These are phyloP conservation scores for Serranus cabrilla DNA, from an alignment of 2,797 vertebrate genomes.

Conservation along the genomic window DNA sequence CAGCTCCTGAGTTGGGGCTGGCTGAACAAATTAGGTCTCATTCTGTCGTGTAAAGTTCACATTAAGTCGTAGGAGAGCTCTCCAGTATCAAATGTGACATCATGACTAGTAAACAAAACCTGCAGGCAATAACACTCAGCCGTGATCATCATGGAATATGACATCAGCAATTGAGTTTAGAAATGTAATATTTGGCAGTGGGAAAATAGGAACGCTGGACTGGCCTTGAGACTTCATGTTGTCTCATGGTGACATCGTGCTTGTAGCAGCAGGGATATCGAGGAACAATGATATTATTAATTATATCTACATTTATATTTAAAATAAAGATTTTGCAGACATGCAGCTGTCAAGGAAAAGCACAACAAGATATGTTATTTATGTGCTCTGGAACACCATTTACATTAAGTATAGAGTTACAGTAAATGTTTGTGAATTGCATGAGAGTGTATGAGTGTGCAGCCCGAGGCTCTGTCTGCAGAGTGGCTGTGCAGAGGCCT, in stretches of 20 bases:
- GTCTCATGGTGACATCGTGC: constrained; percentile 13
- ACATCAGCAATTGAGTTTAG: constrained; percentile 82
- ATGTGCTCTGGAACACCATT: constrained; percentile 1
- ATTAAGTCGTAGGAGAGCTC: constrained; percentile 78
- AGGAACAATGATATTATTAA: constrained; percentile 12
- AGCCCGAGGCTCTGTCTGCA: constrained; percentile 69
- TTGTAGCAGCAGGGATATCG: not conserved
- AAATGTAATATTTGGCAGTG: constrained; percentile 77
- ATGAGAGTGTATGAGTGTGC: constrained; percentile 11
- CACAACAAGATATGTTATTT: not conserved
- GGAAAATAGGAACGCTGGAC: constrained; percentile 56
- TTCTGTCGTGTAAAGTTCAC: constrained; percentile 84
- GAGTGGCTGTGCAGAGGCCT: constrained; percentile 68
- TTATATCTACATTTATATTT: not conserved
- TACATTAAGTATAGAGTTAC: not conserved
- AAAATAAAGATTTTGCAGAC: not conserved
- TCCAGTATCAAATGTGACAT: constrained; percentile 84
- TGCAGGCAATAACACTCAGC: constrained; percentile 73
- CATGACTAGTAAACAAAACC: constrained; percentile 82
- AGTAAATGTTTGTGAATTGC: constrained; percentile 38
- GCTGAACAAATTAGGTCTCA: constrained; percentile 84
- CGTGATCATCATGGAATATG: constrained; percentile 82
- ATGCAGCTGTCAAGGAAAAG: constrained; percentile 5
- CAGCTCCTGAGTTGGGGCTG: constrained; percentile 73
- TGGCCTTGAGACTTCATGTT: constrained; percentile 45